Percentiles rank a stretch among this genome's conserved stretches.
These are phyloP conservation scores for Boloria euphrosyne DNA, from an alignment of 2,888 invertebrate genomes.

Conservation along the genomic window DNA sequence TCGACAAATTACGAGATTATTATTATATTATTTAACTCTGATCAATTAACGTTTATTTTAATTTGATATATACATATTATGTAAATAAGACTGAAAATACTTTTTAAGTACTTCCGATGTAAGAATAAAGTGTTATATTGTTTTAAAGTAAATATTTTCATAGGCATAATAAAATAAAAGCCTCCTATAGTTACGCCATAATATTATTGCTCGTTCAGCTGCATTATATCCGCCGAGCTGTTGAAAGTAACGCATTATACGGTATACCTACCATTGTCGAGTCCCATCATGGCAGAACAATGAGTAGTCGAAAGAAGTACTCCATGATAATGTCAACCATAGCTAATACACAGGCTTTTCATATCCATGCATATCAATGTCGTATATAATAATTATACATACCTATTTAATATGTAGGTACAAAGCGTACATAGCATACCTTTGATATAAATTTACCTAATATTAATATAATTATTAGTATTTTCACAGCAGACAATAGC, in stretches of 20 bases:
- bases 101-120: too few species aligned
- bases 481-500: too few species aligned
- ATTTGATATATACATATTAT: too few species aligned
- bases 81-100: too few species aligned
- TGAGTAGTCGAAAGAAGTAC: conserved; percentile 25
- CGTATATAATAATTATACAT: neutral
- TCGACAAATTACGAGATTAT: too few species aligned
- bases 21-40: too few species aligned
- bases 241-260: conserved; percentile 23
- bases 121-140: too few species aligned
- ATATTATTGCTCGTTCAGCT: conserved; percentile 17
- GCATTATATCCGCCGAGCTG: conserved; percentile 22
- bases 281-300: conserved; percentile 32
- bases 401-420: neutral
- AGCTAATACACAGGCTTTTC: conserved; percentile 7
- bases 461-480: too few species aligned
- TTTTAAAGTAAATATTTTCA: neutral
- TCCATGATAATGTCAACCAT: conserved; percentile 22
- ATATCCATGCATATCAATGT: neutral
- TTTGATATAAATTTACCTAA: too few species aligned
- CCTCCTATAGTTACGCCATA: neutral
- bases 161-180: neutral
- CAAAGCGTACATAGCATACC: too few species aligned
- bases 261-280: conserved; percentile 18
- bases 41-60: too few species aligned